These are phyloP conservation scores for Glossosoma conforme DNA, from an alignment of 1,140 invertebrate genomes.

Conservation along the genomic window DNA sequence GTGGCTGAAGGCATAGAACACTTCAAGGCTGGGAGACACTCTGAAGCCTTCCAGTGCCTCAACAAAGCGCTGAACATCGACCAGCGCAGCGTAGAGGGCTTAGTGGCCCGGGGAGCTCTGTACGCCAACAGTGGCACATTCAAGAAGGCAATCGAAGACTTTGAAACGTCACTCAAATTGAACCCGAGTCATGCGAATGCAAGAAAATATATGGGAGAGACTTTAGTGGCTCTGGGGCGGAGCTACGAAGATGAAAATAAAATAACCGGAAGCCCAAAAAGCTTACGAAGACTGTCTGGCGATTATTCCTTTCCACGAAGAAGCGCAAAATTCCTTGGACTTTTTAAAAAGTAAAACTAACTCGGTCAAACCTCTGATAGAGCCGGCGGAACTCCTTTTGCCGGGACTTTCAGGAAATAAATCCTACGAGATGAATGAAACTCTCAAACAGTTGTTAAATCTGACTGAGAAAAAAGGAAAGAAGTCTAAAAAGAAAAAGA, in stretches of 20 bases:
- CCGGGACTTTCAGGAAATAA: constrained; percentile 51
- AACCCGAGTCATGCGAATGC: constrained; percentile 92
- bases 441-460: constrained; percentile 58
- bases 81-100: constrained; percentile 86
- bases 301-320: constrained; percentile 77
- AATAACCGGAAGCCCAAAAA: constrained; percentile 76
- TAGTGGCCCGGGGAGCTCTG: constrained; percentile 88
- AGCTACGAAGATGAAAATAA: constrained; percentile 82
- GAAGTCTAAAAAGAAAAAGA: constrained; percentile 69
- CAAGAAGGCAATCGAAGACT: constrained; percentile 90
- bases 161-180: constrained; percentile 82
- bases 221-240: constrained; percentile 76
- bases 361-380: constrained; percentile 52
- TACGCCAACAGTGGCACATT: constrained; percentile 93
- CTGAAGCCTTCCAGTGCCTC: constrained; percentile 91
- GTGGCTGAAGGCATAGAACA: constrained; percentile 90
- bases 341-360: constrained; percentile 66
- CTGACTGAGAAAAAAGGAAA: constrained; percentile 58
- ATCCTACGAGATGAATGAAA: constrained; percentile 58
- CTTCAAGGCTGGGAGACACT: constrained; percentile 85
- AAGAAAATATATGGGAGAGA: constrained; percentile 90
- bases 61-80: constrained; percentile 92
- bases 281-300: constrained; percentile 77
- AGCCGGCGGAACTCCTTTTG: constrained; percentile 54
- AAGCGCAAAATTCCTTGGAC: constrained; percentile 75